A percentile compares a stretch with the other conserved stretches of the same genome.
Evolutionary conservation across 2,113 vertebrate genomes (phyloP).

Genomic region (Alligator sinensis): DNA sequence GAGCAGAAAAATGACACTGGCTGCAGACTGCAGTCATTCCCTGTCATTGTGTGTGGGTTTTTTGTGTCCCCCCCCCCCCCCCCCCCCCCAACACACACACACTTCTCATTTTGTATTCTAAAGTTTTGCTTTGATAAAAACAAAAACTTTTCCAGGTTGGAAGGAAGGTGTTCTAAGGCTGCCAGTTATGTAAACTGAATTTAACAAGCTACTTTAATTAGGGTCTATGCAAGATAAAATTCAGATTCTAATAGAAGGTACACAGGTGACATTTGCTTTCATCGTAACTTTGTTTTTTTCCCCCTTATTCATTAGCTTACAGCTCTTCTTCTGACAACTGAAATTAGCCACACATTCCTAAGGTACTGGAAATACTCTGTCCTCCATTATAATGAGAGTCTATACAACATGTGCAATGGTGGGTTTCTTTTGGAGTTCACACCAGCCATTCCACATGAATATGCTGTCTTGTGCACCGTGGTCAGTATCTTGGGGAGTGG

Average conservation of each 20-base stretch:
- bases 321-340: neutral
- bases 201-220: neutral
- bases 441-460: neutral
- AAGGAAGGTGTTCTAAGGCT: neutral
- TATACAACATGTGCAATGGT: neutral
- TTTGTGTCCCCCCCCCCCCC: neutral
- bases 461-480: neutral
- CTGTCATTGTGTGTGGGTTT: slow-evolving; percentile 46
- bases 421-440: neutral
- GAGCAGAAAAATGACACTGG: slow-evolving; percentile 61
- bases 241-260: neutral
- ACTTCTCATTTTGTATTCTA: slow-evolving; percentile 14
- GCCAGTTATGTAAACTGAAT: neutral
- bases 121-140: slow-evolving; percentile 25
- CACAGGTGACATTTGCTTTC: neutral
- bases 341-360: neutral
- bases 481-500: neutral
- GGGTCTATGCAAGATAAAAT: neutral
- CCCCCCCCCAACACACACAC: too few relatives aligned
- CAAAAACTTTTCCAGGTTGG: neutral
- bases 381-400: neutral
- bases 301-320: neutral
- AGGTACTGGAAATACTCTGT: neutral
- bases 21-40: slow-evolving; percentile 45
- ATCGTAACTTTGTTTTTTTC: neutral